Percentiles rank a stretch among this genome's conserved stretches.
Evolutionary conservation across 2,888 invertebrate genomes (phyloP).

Genomic region (Bellardia bayeri): DNA sequence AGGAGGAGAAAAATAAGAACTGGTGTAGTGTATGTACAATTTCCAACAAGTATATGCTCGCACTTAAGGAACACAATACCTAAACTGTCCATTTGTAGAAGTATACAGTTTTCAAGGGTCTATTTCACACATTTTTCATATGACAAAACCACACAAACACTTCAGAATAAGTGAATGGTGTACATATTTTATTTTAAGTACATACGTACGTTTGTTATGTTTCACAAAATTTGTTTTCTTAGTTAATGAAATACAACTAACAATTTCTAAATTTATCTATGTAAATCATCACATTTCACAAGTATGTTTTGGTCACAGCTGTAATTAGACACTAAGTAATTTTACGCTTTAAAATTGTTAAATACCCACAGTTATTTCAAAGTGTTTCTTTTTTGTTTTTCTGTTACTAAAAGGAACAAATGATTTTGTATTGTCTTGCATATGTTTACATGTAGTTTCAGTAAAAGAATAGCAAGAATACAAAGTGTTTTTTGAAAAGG

Average conservation of each 20-base stretch:
- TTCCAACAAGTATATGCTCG: not conserved
- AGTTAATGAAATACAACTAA: constrained; percentile 10
- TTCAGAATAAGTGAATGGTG: constrained; percentile 4
- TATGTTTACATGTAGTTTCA: constrained; percentile 27
- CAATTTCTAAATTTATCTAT: not conserved
- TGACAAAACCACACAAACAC: constrained; percentile 13
- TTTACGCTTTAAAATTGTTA: constrained; percentile 40
- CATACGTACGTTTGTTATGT: not conserved
- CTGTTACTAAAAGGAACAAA: constrained; percentile 12
- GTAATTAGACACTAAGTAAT: constrained; percentile 43
- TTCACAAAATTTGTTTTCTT: constrained; percentile 7
- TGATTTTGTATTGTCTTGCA: constrained; percentile 26
- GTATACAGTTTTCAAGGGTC: constrained; percentile 1
- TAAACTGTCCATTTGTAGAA: not conserved
- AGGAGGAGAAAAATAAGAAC: not conserved
- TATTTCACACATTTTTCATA: constrained; percentile 39
- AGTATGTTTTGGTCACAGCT: constrained; percentile 8
- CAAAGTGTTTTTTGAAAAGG: constrained; percentile 44
- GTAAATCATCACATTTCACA: constrained; percentile 17
- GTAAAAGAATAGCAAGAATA: not conserved
- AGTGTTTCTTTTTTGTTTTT: constrained; percentile 16
- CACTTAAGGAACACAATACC: not conserved
- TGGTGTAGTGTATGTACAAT: not conserved
- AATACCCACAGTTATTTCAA: not conserved
- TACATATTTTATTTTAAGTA: constrained; percentile 15